Conservation (phyloP, 2,888 invertebrate genomes). For the Norana najaformis region DNA sequence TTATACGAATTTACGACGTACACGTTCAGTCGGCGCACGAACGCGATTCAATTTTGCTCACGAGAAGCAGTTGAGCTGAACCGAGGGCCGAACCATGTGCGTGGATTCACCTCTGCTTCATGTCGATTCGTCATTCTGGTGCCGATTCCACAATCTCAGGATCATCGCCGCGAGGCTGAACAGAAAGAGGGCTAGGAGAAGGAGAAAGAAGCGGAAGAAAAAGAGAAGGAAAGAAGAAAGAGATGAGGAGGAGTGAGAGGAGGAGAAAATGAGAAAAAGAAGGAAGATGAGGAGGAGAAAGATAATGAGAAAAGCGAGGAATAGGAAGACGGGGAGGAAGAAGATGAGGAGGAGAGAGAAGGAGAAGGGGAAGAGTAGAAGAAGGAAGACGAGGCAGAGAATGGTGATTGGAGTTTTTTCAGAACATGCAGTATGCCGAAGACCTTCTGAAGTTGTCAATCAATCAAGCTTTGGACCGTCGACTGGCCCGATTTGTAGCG, state of each 20-base stretch:
- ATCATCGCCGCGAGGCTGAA: neutral
- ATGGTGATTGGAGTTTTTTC: neutral
- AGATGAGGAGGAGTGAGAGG: neutral
- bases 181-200: neutral
- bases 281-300: too few relatives aligned
- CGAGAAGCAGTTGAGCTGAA: neutral
- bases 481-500: too few relatives aligned
- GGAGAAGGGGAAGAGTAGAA: too few relatives aligned
- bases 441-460: too few relatives aligned
- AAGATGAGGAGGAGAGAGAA: too few relatives aligned
- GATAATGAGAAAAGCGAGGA: too few relatives aligned
- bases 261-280: too few relatives aligned
- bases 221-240: neutral
- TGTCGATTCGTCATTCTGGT: neutral
- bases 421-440: too few relatives aligned
- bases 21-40: neutral
- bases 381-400: neutral
- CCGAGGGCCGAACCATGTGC: neutral
- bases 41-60: neutral
- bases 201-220: too few relatives aligned
- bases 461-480: too few relatives aligned
- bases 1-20: neutral
- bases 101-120: neutral
- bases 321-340: too few relatives aligned
- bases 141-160: neutral